Percentiles rank a stretch among this genome's conserved stretches.
phyloP scores from a whole-genome alignment of 2,113 vertebrate species.

The Notarius lentiginosus region DNA sequence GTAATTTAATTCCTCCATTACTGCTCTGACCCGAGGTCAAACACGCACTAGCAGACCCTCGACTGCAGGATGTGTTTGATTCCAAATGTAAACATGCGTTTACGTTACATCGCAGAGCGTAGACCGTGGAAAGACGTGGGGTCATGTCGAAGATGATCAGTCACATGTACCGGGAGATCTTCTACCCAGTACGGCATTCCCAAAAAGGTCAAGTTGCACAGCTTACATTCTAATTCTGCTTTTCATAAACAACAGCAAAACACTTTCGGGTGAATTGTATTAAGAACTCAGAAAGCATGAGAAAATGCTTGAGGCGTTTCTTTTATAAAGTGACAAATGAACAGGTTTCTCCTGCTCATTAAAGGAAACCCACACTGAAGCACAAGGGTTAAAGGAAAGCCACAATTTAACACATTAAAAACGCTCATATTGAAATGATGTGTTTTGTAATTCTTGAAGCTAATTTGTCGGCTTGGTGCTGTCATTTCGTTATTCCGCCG shows the following conservation, averaged over 20 bases:
- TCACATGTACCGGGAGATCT: background rate
- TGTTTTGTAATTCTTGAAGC: background rate
- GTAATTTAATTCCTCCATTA: slow-evolving; percentile 46
- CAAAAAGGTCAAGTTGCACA: slow-evolving; percentile 21
- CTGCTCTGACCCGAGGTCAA: slow-evolving; percentile 20
- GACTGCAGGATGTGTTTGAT: slow-evolving; percentile 22
- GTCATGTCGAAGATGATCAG: slow-evolving; percentile 5
- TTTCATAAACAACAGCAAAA: background rate
- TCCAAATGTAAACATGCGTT: slow-evolving; percentile 25
- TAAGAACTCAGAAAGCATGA: background rate
- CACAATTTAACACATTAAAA: background rate
- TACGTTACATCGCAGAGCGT: background rate
- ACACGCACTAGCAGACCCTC: background rate
- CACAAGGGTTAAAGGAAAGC: background rate
- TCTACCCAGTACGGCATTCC: background rate
- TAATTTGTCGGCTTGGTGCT: background rate
- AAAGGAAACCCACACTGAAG: background rate
- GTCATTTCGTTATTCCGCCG: background rate
- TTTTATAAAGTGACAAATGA: background rate
- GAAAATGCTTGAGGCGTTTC: background rate
- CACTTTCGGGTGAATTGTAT: background rate
- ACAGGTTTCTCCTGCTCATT: background rate
- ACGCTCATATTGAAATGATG: background rate
- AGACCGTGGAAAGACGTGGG: background rate
- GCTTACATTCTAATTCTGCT: background rate